Base-by-base conservation (phyloP, 2,113 vertebrate genomes). In the Tringa solitaria region DNA sequence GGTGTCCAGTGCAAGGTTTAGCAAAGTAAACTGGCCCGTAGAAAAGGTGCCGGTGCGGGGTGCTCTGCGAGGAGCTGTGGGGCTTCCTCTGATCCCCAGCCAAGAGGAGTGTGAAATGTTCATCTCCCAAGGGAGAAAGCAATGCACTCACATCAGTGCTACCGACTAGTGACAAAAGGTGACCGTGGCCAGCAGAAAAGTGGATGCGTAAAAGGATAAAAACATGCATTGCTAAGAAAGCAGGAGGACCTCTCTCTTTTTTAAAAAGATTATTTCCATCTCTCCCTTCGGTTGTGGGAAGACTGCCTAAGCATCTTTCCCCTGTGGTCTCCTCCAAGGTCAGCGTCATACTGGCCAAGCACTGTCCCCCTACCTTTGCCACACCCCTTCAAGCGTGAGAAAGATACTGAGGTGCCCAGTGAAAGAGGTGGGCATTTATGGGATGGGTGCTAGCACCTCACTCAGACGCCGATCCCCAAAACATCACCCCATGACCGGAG, bases 1-100 rank as follows among this genome's bases (percentile, higher is more conserved):
- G 79, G 59, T 88, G 91, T 89, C 70, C 70, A 33, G 53, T n/a
- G 84, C 77, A 95, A 87, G 84, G 61, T 46, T 70, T 63, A 82
- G 59, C 72, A 75, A 84, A 91, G 59, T 18, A 73, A 96, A 81
- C 19, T 6, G 53, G 12, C 28, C 63, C 0, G 0, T 10, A 76
- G 89, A 22, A 76, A 85, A 93, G 72, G 61, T 82, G 76, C 77
- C 4, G n/a, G 56, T 2, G 3, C 15, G 21, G 61, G n/a, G 20
- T 78, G 28, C 65, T 73, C 61, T 23, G 50, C 2, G 5, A 89
- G n/a, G n/a, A 61, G 30, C 45, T 79, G 39, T 1, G 2, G 53
- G 35, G 14, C 10, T 30, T 84, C 43, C 69, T 63, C 57, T 78
- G 73, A 60, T 57, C 67, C 64, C 76, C 23, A 22, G 69, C 39